Evolutionary conservation across 2,888 invertebrate genomes (phyloP).

Genomic region (Disparrhopalites patrizii): DNA sequence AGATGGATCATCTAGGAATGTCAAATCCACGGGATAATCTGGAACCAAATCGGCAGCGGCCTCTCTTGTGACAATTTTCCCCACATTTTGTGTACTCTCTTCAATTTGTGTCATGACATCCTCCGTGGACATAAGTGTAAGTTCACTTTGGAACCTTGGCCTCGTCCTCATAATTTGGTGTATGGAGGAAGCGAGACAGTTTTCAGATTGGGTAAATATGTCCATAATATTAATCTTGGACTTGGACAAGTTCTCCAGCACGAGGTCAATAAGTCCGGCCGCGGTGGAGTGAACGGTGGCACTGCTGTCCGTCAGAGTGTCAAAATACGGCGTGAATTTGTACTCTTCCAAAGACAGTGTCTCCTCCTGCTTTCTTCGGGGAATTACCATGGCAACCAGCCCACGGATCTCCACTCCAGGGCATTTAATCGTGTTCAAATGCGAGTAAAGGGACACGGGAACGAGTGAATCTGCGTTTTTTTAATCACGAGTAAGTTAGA

Average conservation of each 20-base stretch:
- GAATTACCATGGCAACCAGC: slow-evolving; percentile 70
- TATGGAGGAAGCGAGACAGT: slow-evolving; percentile 6
- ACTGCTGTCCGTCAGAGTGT: background rate
- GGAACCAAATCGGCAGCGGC: slow-evolving; percentile 1
- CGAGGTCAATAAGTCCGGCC: slow-evolving; percentile 11
- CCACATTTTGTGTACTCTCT: background rate
- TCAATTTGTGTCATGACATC: background rate
- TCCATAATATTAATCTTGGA: slow-evolving; percentile 17
- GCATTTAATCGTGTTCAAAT: slow-evolving; percentile 58
- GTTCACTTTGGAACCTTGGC: slow-evolving; percentile 6
- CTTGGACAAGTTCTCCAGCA: slow-evolving; percentile 7
- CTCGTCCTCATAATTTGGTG: slow-evolving; percentile 16
- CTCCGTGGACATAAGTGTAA: background rate
- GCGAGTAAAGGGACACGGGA: slow-evolving; percentile 55
- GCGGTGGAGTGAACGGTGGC: background rate
- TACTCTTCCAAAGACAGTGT: slow-evolving; percentile 24
- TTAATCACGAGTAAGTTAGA: no score
- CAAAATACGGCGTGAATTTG: slow-evolving; percentile 29
- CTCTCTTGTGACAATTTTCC: background rate
- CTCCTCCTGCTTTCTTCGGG: slow-evolving; percentile 52
- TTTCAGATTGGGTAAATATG: slow-evolving; percentile 17
- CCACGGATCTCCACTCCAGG: slow-evolving; percentile 76
- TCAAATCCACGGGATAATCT: slow-evolving; percentile 3
- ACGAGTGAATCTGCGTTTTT: slow-evolving; percentile 2
- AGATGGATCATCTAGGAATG: slow-evolving; percentile 4